Conservation (phyloP, 2,888 invertebrate genomes). For the Andrena flavipes region DNA sequence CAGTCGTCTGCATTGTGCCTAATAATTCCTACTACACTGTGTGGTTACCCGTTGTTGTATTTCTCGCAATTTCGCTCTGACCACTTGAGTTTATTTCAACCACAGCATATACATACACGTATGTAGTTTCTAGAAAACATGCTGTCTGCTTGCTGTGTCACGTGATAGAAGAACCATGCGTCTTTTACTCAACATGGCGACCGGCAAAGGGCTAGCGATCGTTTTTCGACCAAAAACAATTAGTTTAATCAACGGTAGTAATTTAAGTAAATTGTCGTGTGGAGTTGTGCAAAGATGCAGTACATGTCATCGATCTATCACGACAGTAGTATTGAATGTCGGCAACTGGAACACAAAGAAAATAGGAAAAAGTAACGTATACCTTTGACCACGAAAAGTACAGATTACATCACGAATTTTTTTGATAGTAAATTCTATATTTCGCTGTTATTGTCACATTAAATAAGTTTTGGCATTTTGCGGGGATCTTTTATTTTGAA, state of each 20-base stretch:
- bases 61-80: too few species aligned
- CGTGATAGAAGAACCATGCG: conserved; percentile 74
- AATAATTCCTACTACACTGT: too few species aligned
- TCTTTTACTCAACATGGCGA: conserved; percentile 83
- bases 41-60: too few species aligned
- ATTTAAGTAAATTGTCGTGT: conserved; percentile 74
- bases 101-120: neutral
- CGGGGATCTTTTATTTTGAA: neutral
- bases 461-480: neutral
- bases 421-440: conserved; percentile 19
- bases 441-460: neutral
- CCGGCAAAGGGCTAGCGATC: conserved; percentile 83
- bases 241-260: conserved; percentile 79
- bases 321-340: conserved; percentile 74
- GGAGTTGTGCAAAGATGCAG: conserved; percentile 71
- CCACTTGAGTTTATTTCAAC: neutral
- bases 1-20: too few species aligned
- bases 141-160: conserved; percentile 28
- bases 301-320: conserved; percentile 73
- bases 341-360: conserved; percentile 72
- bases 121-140: conserved; percentile 41
- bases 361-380: conserved; percentile 78
- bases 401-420: conserved; percentile 80
- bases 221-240: conserved; percentile 82
- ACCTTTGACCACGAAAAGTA: conserved; percentile 7